phyloP scores from a whole-genome alignment of 1,140 invertebrate species.

The Frieseomelitta varia region DNA sequence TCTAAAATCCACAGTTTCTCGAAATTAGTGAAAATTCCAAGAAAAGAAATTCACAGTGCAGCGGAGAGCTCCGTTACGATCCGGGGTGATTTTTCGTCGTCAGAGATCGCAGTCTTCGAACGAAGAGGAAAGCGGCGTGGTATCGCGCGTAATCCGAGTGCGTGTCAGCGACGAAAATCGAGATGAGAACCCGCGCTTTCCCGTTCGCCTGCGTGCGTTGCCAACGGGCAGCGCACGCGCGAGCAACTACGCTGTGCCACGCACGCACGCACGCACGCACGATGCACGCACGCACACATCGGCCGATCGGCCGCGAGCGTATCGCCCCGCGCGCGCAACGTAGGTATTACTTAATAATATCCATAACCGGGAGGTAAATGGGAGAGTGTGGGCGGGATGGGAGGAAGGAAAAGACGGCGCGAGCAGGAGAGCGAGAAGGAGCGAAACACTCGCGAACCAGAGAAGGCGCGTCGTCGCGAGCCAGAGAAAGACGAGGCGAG shows the following conservation, averaged over 20 bases:
- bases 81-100: not conserved
- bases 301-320: conserved; percentile 17
- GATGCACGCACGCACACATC: conserved; percentile 7
- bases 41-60: not conserved
- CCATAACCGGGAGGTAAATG: conserved; percentile 74
- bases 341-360: conserved; percentile 79
- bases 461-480: not conserved
- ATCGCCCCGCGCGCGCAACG: conserved; percentile 52
- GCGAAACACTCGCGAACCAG: conserved; percentile 17
- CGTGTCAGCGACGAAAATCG: conserved; percentile 12
- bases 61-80: not conserved
- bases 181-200: conserved; percentile 73
- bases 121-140: not conserved
- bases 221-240: conserved; percentile 18
- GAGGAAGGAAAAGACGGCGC: conserved; percentile 21
- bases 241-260: conserved; percentile 5
- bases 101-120: not conserved
- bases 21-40: not conserved
- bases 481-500: not conserved
- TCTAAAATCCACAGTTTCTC: not conserved
- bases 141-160: not conserved
- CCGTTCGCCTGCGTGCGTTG: conserved; percentile 63
- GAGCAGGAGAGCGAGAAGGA: conserved; percentile 30
- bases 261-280: not conserved
- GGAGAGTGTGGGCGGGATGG: conserved; percentile 59